phyloP scores from a whole-genome alignment of 2,888 invertebrate genomes.

The Iselma pallidipennis region DNA sequence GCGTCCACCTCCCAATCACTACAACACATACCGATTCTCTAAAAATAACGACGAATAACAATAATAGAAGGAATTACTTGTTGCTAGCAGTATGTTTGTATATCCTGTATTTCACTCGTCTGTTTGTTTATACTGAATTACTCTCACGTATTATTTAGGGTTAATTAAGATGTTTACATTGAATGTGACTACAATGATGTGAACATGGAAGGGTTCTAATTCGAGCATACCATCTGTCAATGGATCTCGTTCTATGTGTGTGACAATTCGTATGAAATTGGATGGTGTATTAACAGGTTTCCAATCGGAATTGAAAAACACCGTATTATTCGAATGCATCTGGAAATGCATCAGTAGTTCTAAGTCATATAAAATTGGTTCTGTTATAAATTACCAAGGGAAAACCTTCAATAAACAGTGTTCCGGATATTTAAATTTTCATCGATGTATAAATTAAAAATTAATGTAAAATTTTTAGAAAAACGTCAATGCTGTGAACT shows the following conservation, averaged over 20 bases:
- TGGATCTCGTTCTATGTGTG: not conserved
- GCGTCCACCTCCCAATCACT: too few relatives aligned
- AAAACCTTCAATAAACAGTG: too few relatives aligned
- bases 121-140: not conserved
- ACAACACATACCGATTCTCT: too few relatives aligned
- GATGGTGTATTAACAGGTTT: not conserved
- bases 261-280: not conserved
- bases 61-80: not conserved
- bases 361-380: too few relatives aligned
- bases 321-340: too few relatives aligned
- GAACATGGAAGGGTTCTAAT: not conserved
- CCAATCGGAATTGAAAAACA: not conserved
- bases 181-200: not conserved
- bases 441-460: too few relatives aligned
- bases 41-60: not conserved
- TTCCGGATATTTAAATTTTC: too few relatives aligned
- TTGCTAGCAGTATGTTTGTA: not conserved
- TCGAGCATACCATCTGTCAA: not conserved
- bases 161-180: constrained; percentile 7
- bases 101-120: not conserved
- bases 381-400: too few relatives aligned
- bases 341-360: too few relatives aligned
- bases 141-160: not conserved
- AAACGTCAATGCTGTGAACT: too few relatives aligned
- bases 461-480: too few relatives aligned